phyloP scores from a whole-genome alignment of 1,140 invertebrate genomes.

The Ectropis grisescens region DNA sequence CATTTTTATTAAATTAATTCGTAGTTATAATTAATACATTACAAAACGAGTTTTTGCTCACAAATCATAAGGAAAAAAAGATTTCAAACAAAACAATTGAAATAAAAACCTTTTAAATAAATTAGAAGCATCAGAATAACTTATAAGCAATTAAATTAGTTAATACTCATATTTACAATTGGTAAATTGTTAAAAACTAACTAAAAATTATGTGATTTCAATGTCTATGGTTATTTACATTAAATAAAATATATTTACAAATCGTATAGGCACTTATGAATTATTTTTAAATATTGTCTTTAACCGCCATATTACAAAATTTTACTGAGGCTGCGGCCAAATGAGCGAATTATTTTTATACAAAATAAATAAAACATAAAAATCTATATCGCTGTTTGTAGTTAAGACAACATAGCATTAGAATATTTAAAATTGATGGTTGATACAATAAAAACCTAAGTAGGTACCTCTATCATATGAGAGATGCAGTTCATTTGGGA shows the following conservation, averaged over 20 bases:
- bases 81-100: conserved; percentile 4
- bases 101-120: too few species aligned
- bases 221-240: conserved; percentile 24
- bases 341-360: too few species aligned
- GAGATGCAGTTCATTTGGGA: too few species aligned
- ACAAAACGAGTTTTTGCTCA: conserved; percentile 17
- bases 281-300: conserved; percentile 14
- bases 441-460: too few species aligned
- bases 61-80: conserved; percentile 6
- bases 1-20: conserved; percentile 48
- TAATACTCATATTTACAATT: conserved; percentile 6
- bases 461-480: too few species aligned
- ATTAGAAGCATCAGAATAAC: conserved; percentile 27
- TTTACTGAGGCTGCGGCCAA: too few species aligned
- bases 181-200: not conserved
- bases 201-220: conserved; percentile 7
- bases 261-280: conserved; percentile 29
- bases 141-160: conserved; percentile 21
- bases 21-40: conserved; percentile 43
- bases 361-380: too few species aligned
- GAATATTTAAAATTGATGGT: too few species aligned
- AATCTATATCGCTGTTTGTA: too few species aligned
- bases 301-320: too few species aligned
- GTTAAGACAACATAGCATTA: too few species aligned
- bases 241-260: conserved; percentile 27